Evolutionary conservation across 2,888 invertebrate genomes (phyloP).

Genomic region (Liopterus haemorrhoidalis): DNA sequence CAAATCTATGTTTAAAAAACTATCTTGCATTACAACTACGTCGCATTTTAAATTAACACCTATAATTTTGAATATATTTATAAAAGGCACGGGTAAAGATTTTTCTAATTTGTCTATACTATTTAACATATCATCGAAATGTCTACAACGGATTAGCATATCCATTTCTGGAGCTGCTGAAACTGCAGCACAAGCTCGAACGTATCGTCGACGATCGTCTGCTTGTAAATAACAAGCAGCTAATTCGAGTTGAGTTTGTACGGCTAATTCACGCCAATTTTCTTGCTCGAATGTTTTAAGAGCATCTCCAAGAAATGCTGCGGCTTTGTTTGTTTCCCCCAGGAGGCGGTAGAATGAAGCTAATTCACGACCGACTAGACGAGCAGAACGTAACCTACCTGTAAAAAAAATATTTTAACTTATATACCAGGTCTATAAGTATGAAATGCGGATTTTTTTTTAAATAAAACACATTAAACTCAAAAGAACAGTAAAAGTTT

Average conservation of each 20-base stretch:
- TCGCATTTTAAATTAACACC: slow-evolving; percentile 40
- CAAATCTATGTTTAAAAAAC: slow-evolving; percentile 51
- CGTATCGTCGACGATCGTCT: slow-evolving; percentile 66
- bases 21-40: slow-evolving; percentile 52
- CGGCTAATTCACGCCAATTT: slow-evolving; percentile 78
- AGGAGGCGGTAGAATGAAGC: slow-evolving; percentile 85
- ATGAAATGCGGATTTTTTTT: no score
- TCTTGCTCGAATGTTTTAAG: slow-evolving; percentile 81
- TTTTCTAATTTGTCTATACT: slow-evolving; percentile 39
- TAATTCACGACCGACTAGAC: slow-evolving; percentile 81
- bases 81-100: slow-evolving; percentile 43
- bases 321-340: slow-evolving; percentile 81
- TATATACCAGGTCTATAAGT: no score
- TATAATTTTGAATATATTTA: slow-evolving; percentile 48
- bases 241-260: slow-evolving; percentile 75
- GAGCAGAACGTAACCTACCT: slow-evolving; percentile 69
- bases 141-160: slow-evolving; percentile 53
- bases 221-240: slow-evolving; percentile 79
- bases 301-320: slow-evolving; percentile 81
- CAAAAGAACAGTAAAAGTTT: no score
- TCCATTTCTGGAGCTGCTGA: slow-evolving; percentile 71
- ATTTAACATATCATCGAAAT: slow-evolving; percentile 78
- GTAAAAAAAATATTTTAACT: no score
- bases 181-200: slow-evolving; percentile 61
- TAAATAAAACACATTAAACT: no score